Base-by-base conservation (phyloP, 2,888 invertebrate species). In the Drosophila lacicola region DNA sequence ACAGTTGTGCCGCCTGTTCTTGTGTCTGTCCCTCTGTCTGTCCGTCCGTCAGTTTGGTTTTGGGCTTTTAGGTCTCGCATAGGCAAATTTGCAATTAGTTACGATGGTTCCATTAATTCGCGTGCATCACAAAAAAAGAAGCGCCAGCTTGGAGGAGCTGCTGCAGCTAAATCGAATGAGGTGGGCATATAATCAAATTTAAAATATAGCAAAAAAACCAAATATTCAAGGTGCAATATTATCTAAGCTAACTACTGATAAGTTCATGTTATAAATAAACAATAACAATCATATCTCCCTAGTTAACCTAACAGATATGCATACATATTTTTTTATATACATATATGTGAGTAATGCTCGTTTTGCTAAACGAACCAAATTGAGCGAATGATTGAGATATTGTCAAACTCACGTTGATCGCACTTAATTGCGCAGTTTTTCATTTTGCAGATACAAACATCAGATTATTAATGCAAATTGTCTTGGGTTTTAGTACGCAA, bases 391-490 rank as follows among this genome's bases (percentile, higher is more conserved):
- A 58, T 74, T 74, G 75, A 64, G 69, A 57, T 33, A 57, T 56
- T 56, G 75, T 61, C 56, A 58, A 69, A 61, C 54, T 58, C 46
- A 49, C 70, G 61, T 47, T 79, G 80, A 75, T 64, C 64, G 69
- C 66, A 68, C 58, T 68, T 80, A 88, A 88, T 80, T 83, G 87
- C 87, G 87, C 89, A 88, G 71, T 86, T 85, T 85, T 57, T 70
- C 62, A 69, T 53, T 58, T 42, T 56, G 39, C 53, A 53, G 41
- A 65, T 29, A 50, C 65, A 54, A 57, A 44, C 44, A 64, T 46
- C 56, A 78, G 56, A 78, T 79, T 71, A 79, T 74, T 79, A 78
- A 79, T 79, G 78, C 75, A 79, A 79, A 79, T 82, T 79, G 68
- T 78, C 61, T 57, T 69, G 21, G 25, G 37, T 17, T 36, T 42